Base-by-base conservation (phyloP, 1,140 invertebrate species). In the Lordiphosa collinella region DNA sequence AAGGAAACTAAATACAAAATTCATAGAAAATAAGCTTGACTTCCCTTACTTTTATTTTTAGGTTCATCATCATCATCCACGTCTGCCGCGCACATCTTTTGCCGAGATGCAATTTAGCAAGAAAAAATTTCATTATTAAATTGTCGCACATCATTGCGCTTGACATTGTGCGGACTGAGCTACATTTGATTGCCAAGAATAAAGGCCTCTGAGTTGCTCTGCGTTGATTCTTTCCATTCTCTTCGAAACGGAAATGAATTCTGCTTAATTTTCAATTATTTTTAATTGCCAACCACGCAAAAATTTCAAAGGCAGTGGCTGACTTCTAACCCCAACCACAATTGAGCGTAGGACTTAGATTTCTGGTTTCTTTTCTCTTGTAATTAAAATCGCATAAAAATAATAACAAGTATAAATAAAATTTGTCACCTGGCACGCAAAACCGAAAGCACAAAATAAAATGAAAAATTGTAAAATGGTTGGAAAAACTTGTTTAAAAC, bases 61-160 rank as follows among this genome's bases (percentile, higher is more conserved):
- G 4, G 18, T 5, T 22, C 4, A 5, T 22, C 18, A 22, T 37
- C 13, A 29, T 29, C 25, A 29, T 29, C 25, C 37, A 40, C 18
- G 4, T 22, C 18, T 22, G 18, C 18, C 18, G 18, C 18, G 18
- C 18, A 22, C 18, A 22, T 4, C 18, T 22, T 29, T 29, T n/a
- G n/a, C 12, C 31, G 4, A 57, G 32, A 38, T 59, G 37, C 56
- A 55, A 80, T 70, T 70, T 75, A 31, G 37, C 31, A 46, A 50
- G 54, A 70, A 44, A 50, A 67, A 62, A 78, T 73, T 84, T 56
- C 72, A 73, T 59, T 58, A 44, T 78, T 29, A 29, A 29, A 29
- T 29, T 29, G 25, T 61, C 72, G 72, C 78, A 70, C 79, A 56
- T 85, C 79, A 62, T 51, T 85, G 78, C 57, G 73, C 78, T 78